Base-by-base conservation (phyloP, 2,888 invertebrate genomes). In the Tiliacea citrago region DNA sequence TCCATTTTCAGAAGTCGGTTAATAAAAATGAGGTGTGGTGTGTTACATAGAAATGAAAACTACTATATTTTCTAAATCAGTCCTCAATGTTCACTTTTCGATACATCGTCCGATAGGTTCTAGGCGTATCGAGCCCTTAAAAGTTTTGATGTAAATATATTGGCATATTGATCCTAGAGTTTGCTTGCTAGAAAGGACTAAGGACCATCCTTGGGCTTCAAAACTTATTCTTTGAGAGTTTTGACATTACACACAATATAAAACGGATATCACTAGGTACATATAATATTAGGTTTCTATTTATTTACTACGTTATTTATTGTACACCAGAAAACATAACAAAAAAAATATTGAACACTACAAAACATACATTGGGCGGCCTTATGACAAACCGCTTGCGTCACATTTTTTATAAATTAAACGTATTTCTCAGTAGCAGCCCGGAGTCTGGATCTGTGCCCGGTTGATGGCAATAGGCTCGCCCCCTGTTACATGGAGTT, bases 91-190 rank as follows among this genome's bases (percentile, higher is more conserved):
- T 24, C 45, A 24, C 21, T 39, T 21, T 39, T 24, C 49, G 39
- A 72, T 49, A 29, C 12, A 42, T 75, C 18, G 63, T 18, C 39
- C 1, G 49, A 57, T 75, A 58, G 3, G 39, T 57, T 24, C 24
- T 24, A 49, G 58, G 49, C 39, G 47, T 77, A 8, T 75, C 8
- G 5, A 61, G 57, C 5, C 16, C 29, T 39, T n/a, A 29, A 47
- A 67, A 53, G n/a, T 42, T n/a, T 77, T 68, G 77, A 62, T 9
- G 49, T 29, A 53, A 49, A 42, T 68, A 62, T 62, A 61, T 57
- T 77, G 49, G 68, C n/a, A 68, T 42, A 77, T 77, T 77, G 69
- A 68, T 49, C 61, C n/a, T 49, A 13, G 13, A 21, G 21, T 65
- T 74, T 75, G 55, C 62, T 77, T 55, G 18, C 47, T 13, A 29